A percentile compares a stretch with the other conserved stretches of the same genome.
phyloP scores from a whole-genome alignment of 2,113 vertebrate species.

The Amphilophus citrinellus region DNA sequence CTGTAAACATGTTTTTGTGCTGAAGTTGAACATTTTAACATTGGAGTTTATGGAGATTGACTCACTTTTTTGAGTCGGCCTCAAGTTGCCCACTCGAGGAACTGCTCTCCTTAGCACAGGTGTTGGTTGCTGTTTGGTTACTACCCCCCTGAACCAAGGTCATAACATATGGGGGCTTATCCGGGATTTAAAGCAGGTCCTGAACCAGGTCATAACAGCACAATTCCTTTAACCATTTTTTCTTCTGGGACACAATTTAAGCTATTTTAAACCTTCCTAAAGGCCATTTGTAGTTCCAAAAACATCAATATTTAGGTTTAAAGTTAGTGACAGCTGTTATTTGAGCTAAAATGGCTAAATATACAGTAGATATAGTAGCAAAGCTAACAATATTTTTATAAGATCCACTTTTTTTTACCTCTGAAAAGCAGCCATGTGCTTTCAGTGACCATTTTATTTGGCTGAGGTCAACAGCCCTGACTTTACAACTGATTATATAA shows the following conservation, averaged over 20 bases:
- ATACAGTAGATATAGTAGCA: not conserved
- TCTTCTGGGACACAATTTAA: not conserved
- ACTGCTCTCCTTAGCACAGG: not conserved
- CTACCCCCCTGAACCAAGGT: not conserved
- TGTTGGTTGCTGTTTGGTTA: not conserved
- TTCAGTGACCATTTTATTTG: conserved; percentile 22
- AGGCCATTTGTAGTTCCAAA: not conserved
- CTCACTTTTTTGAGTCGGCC: not conserved
- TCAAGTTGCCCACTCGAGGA: not conserved
- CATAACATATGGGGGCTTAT: not conserved
- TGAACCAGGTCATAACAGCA: too few relatives aligned
- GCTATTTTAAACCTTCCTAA: not conserved
- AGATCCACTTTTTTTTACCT: not conserved
- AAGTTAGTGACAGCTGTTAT: not conserved
- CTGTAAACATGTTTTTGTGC: not conserved
- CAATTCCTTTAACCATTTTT: too few relatives aligned
- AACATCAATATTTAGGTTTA: not conserved
- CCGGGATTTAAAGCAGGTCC: too few relatives aligned
- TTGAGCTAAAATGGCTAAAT: not conserved
- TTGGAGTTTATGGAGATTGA: not conserved
- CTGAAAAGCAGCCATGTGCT: not conserved
- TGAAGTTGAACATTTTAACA: not conserved
- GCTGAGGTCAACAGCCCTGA: not conserved
- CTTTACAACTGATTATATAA: conserved; percentile 36
- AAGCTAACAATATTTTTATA: not conserved